Percentiles rank a stretch among this genome's conserved stretches.
These are phyloP conservation scores for Pholis gunnellus DNA, from an alignment of 2,113 vertebrate genomes.

Conservation along the genomic window DNA sequence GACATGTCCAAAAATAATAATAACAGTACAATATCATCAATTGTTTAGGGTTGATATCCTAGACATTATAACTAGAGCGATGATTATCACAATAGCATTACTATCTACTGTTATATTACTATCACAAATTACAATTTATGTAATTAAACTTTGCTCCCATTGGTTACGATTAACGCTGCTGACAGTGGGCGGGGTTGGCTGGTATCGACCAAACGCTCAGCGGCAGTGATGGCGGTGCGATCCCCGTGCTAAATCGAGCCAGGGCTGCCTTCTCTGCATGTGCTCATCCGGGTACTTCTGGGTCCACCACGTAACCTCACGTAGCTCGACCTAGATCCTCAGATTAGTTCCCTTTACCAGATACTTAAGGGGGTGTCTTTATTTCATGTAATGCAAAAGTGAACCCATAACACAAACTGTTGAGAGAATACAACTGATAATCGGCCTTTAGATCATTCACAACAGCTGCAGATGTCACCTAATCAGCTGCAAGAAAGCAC, in stretches of 20 bases:
- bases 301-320: background rate
- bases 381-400: rapidly evolving
- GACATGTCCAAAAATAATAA: background rate
- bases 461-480: background rate
- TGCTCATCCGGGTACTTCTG: slow-evolving; percentile 80
- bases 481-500: background rate
- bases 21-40: background rate
- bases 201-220: background rate
- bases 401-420: rapidly evolving
- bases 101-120: background rate
- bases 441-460: background rate
- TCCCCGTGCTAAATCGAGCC: background rate
- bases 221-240: background rate
- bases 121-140: slow-evolving; percentile 33
- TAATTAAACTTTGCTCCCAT: slow-evolving; percentile 34
- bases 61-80: background rate
- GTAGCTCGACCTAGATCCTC: background rate
- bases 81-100: background rate
- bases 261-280: slow-evolving; percentile 53
- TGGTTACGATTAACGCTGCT: background rate
- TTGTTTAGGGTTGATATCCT: background rate
- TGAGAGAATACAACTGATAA: background rate
- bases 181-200: slow-evolving; percentile 15
- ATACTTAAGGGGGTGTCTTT: rapidly evolving
- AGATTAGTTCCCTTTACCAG: background rate